Base-by-base conservation (phyloP, 2,888 invertebrate species). In the Erynnis tages region DNA sequence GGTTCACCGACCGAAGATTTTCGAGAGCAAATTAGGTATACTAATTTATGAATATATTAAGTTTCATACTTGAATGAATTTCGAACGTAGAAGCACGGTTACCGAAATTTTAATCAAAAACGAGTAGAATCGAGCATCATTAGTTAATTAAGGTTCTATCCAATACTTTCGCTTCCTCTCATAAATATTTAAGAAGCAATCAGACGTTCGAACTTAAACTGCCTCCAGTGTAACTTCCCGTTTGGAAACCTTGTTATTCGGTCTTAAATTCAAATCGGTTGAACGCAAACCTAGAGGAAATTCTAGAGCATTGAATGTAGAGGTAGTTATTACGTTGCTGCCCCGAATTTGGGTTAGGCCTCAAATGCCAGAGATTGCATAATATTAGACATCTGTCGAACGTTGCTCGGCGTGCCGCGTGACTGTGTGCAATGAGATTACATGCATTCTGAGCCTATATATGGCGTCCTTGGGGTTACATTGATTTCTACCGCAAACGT, bases 301-400 rank as follows among this genome's bases (percentile, higher is more conserved):
- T 50, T 75, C 71, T 68, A 50, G 69, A 65, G 55, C 69, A 66
- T 57, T 61, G 60, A 62, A 64, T 61, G 61, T 65, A 62, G 50
- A 43, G 43, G 35, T 35, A 43, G 48, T 34, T 43, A 43, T 43
- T 35, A 43, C 35, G 58, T 53, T 54, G 55, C 47, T 58, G 69
- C 66, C 67, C 67, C 64, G 69, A 63, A 67, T 76, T 60, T 61
- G 55, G 40, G 41, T 59, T 59, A 52, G 37, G 29, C 50, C 59
- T 52, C 53, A 65, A 65, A 76, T 73, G 67, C 68, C 68, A 63
- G 61, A 63, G 67, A 70, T 73, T 64, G 56, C 63, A 65, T 66
- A 63, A 61, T 61, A 56, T 60, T 59, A 60, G 43, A 37, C 49
- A 46, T 49, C 55, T 35, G 49, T 44, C 29, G 41, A 47, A 56